Base-by-base conservation (phyloP, 92 coral and sea anemone genomes). In the Montipora capitata region DNA sequence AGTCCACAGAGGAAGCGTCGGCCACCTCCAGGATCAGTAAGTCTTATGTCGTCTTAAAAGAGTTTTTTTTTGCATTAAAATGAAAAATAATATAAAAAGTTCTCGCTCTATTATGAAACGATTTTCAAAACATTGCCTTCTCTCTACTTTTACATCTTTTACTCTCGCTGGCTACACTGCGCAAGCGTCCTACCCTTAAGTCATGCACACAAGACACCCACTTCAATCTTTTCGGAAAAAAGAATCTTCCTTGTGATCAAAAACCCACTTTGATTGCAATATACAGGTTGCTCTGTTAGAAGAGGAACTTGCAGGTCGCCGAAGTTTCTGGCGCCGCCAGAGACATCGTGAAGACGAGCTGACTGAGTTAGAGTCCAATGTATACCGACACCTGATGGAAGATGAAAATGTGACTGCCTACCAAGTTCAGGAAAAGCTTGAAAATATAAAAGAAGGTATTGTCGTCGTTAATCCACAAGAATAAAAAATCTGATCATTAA, bases 291-390 rank as follows among this genome's bases (percentile, higher is more conserved):
- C 99, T 8, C 82, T 97, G 81, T 73, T 97, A 11, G 99, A 97
- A 79, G 98, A 97, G 77, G 99, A 97, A 75, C 80, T 95, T 63
- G 99, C 96, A 0, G 99, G 97, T 45, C 95, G 99, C 48, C 95
- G 95, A 40, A 97, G 99, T 89, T 97, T 95, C 95, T 97, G 99
- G 99, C 96, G 99, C 64, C 98, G 99, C 16, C 99, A 97, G 80
- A 94, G 98, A 15, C 99, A 97, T 72, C 99, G 99, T 77, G 99
- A 97, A 72, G 91, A 90, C 9, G 99, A 97, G 85, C 87, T 96
- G 88, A 86, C 95, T 9, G 91, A 92, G 57, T 88, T 86, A 14
- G 98, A 96, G 81, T 88, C 98, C 38, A 80, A 83, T 42, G 67
- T 97, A 35, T 84, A 93, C 54, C 89, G 90, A 62, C 94, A 94